These are phyloP conservation scores for Corythornis vintsioides DNA, from an alignment of 2,113 vertebrate species.

Conservation along the genomic window DNA sequence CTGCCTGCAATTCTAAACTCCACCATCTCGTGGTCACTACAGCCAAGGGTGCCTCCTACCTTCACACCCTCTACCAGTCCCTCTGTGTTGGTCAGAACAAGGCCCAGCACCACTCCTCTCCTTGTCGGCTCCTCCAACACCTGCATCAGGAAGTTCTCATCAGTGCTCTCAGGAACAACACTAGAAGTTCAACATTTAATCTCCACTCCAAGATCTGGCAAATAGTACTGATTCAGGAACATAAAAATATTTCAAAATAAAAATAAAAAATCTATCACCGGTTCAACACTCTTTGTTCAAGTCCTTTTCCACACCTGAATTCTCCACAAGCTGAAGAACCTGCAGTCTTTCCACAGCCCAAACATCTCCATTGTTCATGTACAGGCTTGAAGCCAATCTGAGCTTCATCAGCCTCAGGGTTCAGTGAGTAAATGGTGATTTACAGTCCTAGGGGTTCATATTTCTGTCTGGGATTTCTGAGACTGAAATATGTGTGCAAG, in stretches of 20 bases:
- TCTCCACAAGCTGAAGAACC: not conserved
- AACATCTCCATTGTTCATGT: not conserved
- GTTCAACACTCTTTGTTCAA: not conserved
- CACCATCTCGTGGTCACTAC: no score
- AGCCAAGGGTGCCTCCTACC: no score
- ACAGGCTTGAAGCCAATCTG: not conserved
- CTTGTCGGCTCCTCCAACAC: no score
- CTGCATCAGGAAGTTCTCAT: no score
- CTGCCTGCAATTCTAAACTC: no score
- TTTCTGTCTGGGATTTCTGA: slow-evolving; percentile 30
- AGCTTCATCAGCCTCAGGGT: not conserved
- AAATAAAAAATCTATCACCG: not conserved
- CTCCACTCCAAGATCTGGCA: not conserved
- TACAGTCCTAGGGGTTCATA: not conserved
- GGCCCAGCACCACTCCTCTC: no score
- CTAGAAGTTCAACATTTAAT: not conserved
- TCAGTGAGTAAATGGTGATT: slow-evolving; percentile 16
- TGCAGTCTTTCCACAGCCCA: not conserved
- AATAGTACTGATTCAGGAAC: not conserved
- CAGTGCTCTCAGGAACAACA: not conserved
- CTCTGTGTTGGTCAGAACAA: no score
- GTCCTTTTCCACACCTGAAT: not conserved
- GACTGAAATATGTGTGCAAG: not conserved
- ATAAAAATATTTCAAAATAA: not conserved
- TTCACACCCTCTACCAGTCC: no score